These are phyloP conservation scores for Leptobrachium ailaonicum DNA, from an alignment of 2,113 vertebrate genomes.

Conservation along the genomic window DNA sequence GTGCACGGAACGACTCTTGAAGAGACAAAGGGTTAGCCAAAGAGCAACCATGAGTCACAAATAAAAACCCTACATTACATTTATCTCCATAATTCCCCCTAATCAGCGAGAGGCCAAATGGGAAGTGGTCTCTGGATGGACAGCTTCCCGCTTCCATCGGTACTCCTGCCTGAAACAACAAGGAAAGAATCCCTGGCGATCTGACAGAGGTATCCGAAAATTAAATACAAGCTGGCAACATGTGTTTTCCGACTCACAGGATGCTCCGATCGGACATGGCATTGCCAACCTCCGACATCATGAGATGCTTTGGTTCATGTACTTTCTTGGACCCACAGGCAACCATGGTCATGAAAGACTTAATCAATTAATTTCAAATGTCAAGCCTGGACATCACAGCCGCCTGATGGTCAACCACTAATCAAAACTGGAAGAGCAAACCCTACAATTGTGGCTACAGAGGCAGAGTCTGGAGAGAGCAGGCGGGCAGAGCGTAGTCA, in stretches of 20 bases:
- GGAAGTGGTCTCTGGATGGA: slow-evolving; percentile 28
- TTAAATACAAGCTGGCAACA: too few species aligned
- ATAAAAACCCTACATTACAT: slow-evolving; percentile 4
- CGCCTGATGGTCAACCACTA: slow-evolving; percentile 55
- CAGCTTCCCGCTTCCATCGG: not conserved
- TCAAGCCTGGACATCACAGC: not conserved
- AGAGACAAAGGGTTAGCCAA: slow-evolving; percentile 28
- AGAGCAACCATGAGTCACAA: slow-evolving; percentile 26
- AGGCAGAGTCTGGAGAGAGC: slow-evolving; percentile 40
- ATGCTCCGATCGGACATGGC: slow-evolving; percentile 9
- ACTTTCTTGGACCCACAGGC: slow-evolving; percentile 54
- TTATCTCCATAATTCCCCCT: slow-evolving; percentile 35
- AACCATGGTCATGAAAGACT: slow-evolving; percentile 35
- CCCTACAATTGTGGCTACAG: slow-evolving; percentile 57
- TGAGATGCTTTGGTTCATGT: slow-evolving; percentile 42
- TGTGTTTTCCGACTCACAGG: too few species aligned
- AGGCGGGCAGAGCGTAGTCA: slow-evolving; percentile 1
- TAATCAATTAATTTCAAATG: slow-evolving; percentile 20
- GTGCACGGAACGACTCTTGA: not conserved
- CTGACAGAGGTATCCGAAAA: slow-evolving; percentile 7
- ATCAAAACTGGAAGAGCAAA: slow-evolving; percentile 58
- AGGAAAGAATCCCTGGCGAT: not conserved
- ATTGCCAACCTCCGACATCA: slow-evolving; percentile 55
- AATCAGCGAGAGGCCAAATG: slow-evolving; percentile 20
- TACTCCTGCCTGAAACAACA: slow-evolving; percentile 3